These are phyloP conservation scores for Scaptomyza caliginosa DNA, from an alignment of 2,888 invertebrate genomes.

Conservation along the genomic window DNA sequence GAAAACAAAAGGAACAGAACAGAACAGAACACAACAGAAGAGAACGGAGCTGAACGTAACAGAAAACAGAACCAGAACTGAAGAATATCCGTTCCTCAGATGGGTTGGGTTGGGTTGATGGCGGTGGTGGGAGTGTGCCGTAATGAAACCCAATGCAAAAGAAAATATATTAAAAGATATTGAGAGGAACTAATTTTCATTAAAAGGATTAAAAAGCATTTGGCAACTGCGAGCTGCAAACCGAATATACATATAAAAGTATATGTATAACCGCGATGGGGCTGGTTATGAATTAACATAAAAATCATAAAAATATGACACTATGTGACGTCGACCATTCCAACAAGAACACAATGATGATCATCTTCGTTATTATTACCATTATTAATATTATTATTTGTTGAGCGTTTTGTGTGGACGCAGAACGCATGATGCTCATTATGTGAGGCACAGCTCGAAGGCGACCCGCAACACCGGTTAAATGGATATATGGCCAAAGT, in stretches of 20 bases:
- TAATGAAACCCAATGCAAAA: conserved; percentile 65
- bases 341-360: conserved; percentile 10
- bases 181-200: conserved; percentile 82
- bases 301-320: conserved; percentile 80
- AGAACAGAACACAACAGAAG: conserved; percentile 9
- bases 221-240: conserved; percentile 30
- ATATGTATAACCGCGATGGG: conserved; percentile 26
- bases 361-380: conserved; percentile 8
- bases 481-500: conserved; percentile 36
- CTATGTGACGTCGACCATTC: conserved; percentile 50
- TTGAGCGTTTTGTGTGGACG: background rate
- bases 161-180: conserved; percentile 82
- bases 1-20: conserved; percentile 74
- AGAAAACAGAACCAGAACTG: background rate
- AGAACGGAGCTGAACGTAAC: background rate
- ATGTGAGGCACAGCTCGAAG: conserved; percentile 35
- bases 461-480: conserved; percentile 47
- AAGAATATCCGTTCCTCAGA: background rate
- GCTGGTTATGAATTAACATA: conserved; percentile 77
- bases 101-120: background rate
- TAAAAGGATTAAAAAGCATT: conserved; percentile 83
- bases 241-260: background rate
- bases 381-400: too few species aligned
- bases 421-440: conserved; percentile 65
- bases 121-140: background rate